Conservation (phyloP, 2,113 vertebrate genomes). For the Platysternon megacephalum region DNA sequence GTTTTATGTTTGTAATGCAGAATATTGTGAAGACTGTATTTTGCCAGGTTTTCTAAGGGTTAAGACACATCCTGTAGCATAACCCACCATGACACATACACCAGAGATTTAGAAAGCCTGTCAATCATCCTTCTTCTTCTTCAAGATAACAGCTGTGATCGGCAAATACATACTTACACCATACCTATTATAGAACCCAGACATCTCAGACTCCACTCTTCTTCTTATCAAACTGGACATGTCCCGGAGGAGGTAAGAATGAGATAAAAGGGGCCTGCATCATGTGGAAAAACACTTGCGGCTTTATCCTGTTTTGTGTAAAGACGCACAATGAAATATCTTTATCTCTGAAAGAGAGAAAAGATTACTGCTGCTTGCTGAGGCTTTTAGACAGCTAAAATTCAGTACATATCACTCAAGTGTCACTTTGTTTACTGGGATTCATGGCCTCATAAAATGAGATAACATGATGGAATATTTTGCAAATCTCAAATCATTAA, state of each 20-base stretch:
- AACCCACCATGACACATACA: background rate
- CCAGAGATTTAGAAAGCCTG: background rate
- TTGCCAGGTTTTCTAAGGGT: background rate
- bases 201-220: background rate
- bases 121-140: background rate
- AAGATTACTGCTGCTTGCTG: background rate
- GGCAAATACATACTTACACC: background rate
- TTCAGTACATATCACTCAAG: background rate
- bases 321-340: background rate
- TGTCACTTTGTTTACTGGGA: background rate
- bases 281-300: background rate
- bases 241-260: background rate
- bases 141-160: background rate
- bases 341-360: background rate
- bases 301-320: background rate
- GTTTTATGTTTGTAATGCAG: background rate
- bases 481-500: background rate
- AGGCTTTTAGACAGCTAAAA: background rate
- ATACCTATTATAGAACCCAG: background rate
- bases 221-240: background rate
- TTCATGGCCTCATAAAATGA: background rate
- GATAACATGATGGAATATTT: background rate
- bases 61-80: background rate
- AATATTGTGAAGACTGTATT: background rate
- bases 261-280: background rate